These are phyloP conservation scores for Rhopalosiphum maidis DNA, from an alignment of 1,140 invertebrate species.

Conservation along the genomic window DNA sequence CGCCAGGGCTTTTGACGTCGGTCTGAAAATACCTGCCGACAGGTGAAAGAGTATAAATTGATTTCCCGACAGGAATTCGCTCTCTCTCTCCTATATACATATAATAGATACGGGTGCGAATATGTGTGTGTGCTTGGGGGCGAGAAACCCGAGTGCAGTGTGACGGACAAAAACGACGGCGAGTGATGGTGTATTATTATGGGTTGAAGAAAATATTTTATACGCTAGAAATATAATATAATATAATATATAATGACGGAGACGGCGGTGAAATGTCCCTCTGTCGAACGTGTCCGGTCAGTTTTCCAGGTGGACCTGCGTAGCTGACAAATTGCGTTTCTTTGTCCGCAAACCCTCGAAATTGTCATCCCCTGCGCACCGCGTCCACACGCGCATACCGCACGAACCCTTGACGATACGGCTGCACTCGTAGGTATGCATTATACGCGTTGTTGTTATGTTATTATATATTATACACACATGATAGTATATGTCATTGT, in stretches of 20 bases:
- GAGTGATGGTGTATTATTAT: neutral
- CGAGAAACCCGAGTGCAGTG: neutral
- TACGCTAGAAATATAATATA: neutral
- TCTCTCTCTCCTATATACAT: neutral
- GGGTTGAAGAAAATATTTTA: neutral
- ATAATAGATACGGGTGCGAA: too few relatives aligned
- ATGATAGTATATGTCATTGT: neutral
- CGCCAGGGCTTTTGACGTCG: constrained; percentile 26
- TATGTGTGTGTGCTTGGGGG: neutral
- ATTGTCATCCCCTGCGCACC: neutral
- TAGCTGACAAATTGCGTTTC: constrained; percentile 36
- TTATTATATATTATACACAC: neutral
- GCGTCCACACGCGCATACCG: neutral
- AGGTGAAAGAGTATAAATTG: constrained; percentile 18
- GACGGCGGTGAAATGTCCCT: neutral
- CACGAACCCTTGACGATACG: neutral
- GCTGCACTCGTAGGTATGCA: neutral
- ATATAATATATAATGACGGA: neutral
- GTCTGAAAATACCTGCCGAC: constrained; percentile 28
- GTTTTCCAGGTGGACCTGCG: neutral
- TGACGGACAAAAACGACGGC: neutral
- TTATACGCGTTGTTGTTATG: neutral
- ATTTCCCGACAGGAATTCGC: constrained; percentile 14
- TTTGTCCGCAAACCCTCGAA: constrained; percentile 3
- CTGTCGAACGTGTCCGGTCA: constrained; percentile 20